phyloP scores from a whole-genome alignment of 2,888 invertebrate genomes.

The Melinaea menophilus region DNA sequence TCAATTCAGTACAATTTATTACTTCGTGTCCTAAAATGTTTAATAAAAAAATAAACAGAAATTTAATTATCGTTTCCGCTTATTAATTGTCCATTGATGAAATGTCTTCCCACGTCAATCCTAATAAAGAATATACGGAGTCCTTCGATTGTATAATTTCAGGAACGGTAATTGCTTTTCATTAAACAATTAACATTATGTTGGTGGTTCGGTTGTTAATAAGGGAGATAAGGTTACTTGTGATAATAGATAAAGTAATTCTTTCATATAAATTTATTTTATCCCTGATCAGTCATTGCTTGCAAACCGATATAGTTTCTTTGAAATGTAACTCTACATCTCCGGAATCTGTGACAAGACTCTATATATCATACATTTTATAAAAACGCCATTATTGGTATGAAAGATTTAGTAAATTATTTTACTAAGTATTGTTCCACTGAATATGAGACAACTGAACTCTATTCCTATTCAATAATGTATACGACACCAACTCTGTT shows the following conservation, averaged over 20 bases:
- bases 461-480: too few species aligned
- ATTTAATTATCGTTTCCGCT: slow-evolving; percentile 31
- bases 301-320: too few species aligned
- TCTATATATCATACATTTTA: too few species aligned
- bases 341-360: too few species aligned
- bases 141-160: slow-evolving; percentile 58
- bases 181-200: slow-evolving; percentile 65
- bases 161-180: slow-evolving; percentile 61
- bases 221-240: slow-evolving; percentile 29
- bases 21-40: too few species aligned
- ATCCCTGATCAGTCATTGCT: too few species aligned
- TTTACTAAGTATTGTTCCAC: too few species aligned
- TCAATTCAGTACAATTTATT: too few species aligned
- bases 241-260: slow-evolving; percentile 12
- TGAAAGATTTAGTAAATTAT: too few species aligned
- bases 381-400: too few species aligned
- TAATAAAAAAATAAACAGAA: slow-evolving; percentile 8
- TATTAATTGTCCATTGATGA: slow-evolving; percentile 24
- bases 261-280: neutral
- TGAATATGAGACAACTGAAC: too few species aligned
- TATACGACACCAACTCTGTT: neutral
- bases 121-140: slow-evolving; percentile 63
- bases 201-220: slow-evolving; percentile 29
- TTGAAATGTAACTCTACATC: too few species aligned
- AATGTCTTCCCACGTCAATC: slow-evolving; percentile 66